Evolutionary conservation across 2,888 invertebrate species (phyloP), one percentile per base, ranked within the genome.

Genomic region (Carterocephalus palaemon): DNA sequence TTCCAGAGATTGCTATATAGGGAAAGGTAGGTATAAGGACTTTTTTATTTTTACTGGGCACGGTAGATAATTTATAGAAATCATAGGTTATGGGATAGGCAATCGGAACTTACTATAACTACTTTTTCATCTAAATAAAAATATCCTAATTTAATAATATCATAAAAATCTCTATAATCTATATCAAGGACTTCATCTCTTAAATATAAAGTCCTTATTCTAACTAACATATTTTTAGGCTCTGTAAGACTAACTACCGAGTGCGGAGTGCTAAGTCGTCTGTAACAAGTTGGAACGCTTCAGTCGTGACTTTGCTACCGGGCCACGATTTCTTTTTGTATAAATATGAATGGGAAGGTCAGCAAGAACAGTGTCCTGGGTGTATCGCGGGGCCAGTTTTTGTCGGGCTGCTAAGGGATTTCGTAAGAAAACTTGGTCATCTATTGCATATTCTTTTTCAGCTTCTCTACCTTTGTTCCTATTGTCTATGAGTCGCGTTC

Each of bases 91-190:
- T 28, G 5, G 31, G 19, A 3, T 6, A 28, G 9, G 31, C 23
- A 8, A 49, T 38, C 2, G 38, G 42, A 10, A 46, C n/a, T 29
- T 46, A 48, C 6, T 5, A 41, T n/a, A n/a, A n/a, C 24, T 37
- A 41, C 26, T 32, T 41, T 9, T 19, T 34, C 40, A 19, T 33
- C 23, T 29, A 19, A 13, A 24, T 45, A 45, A 38, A 28, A 45
- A n/a, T 22, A 45, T 4, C 37, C 45, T 31, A 24, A 20, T 23
- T 38, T 45, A 2, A 45, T 28, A 13, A 28, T 28, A 16, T 48
- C 47, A 19, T 33, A 43, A 29, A 19, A 43, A 2, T 43, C 23
- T 16, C 43, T 15, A 10, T 22, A n/a, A 12, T 39, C 43, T 12
- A 43, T 28, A 28, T 48, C 10, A 16, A 43, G 20, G 10, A 43